Base-by-base conservation (phyloP, 2,113 vertebrate genomes). In the Cercocebus atys region DNA sequence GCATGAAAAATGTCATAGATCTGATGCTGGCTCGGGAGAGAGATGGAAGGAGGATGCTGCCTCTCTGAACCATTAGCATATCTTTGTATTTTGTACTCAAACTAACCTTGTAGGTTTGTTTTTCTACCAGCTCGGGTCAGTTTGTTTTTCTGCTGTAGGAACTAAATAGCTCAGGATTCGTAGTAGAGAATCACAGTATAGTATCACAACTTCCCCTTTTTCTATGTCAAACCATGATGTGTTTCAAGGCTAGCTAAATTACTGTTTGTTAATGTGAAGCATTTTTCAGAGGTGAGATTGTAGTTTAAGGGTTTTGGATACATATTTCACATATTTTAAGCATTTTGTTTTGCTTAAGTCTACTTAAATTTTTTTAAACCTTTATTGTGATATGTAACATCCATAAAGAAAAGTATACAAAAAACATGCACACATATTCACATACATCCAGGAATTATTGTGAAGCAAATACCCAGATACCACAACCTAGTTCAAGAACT, bases 231-330 rank as follows among this genome's bases (percentile, higher is more conserved):
- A 85, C 35, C 16, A 23, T 70, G 13, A 8, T 47, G 3, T 75
- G 23, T 96, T 80, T 91, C 1, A 95, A 95, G 57, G 81, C 64
- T 70, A 84, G 61, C 55, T 68, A 35, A 96, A 76, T 84, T n/a
- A 52, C 25, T 78, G 1, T 87, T 96, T 79, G 78, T 66, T 83
- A 59, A 95, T 80, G 32, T 22, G 52, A 84, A 83, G 47, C 64
- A 78, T 73, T 94, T 80, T 94, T 95, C 57, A 87, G 40, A 89
- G 78, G 20, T 90, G 30, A 96, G 68, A 45, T 92, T 95, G 2
- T 88, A 88, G 32, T 90, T 90, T 93, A 75, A 61, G 32, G 64
- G 23, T 52, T 93, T 68, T 93, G 66, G 43, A 59, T 87, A 75
- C 8, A 8, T 82, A 76, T 82, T 95, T 92, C 23, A 92, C 35